Evolutionary conservation across 2,113 vertebrate genomes (phyloP).

Genomic region (Leiothrix lutea): DNA sequence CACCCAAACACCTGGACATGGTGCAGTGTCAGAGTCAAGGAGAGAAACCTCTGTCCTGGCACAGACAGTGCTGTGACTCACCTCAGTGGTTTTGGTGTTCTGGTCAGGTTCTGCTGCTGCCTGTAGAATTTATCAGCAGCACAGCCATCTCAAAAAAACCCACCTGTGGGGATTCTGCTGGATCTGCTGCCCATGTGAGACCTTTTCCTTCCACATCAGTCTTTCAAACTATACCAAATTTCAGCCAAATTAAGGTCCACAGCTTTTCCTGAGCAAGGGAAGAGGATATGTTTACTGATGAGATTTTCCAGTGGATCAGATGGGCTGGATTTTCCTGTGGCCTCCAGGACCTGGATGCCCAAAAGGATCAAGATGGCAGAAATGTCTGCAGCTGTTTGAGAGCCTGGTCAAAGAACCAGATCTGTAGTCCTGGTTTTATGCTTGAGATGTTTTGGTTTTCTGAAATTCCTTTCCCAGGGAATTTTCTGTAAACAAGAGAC

Average conservation of each 20-base stretch:
- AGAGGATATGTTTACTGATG: background rate
- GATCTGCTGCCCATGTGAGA: background rate
- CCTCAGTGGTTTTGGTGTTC: background rate
- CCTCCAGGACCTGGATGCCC: background rate
- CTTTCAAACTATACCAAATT: background rate
- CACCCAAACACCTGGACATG: background rate
- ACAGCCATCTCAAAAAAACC: background rate
- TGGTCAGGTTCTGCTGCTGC: background rate
- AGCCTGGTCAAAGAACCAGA: background rate
- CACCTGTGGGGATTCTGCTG: fast-evolving
- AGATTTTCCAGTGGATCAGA: background rate
- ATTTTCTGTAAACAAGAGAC: too few species aligned
- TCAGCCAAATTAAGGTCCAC: background rate
- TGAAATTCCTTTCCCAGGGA: too few species aligned
- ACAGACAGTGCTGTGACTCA: background rate
- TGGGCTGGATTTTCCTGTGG: background rate
- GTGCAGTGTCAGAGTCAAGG: background rate
- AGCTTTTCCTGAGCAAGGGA: background rate
- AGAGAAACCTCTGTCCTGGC: background rate
- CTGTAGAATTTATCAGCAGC: background rate
- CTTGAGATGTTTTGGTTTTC: too few species aligned
- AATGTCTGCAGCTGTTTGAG: background rate
- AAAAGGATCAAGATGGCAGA: background rate
- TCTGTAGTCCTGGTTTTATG: too few species aligned
- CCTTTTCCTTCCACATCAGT: background rate